Evolutionary conservation across 2,888 invertebrate genomes (phyloP).

Genomic region (Microctonus brassicae): DNA sequence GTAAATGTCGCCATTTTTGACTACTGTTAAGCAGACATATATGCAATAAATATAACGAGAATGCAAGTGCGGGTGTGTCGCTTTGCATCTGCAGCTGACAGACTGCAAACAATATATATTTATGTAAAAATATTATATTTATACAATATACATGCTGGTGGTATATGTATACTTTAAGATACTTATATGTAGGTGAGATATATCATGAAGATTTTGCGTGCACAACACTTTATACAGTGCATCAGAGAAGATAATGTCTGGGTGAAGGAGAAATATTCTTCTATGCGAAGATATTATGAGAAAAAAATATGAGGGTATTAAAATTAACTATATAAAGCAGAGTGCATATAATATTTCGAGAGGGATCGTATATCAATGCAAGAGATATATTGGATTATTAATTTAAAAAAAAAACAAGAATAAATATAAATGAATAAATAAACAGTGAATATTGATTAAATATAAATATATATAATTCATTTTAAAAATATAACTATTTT

Average conservation of each 20-base stretch:
- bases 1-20: constrained; percentile 36
- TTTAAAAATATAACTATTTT: too few species aligned
- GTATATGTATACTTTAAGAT: not conserved
- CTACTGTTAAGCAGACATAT: constrained; percentile 32
- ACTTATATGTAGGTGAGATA: not conserved
- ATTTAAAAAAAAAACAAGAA: too few species aligned
- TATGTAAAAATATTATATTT: constrained; percentile 21
- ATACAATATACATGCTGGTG: not conserved
- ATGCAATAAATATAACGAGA: constrained; percentile 6
- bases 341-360: too few species aligned
- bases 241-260: not conserved
- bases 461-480: too few species aligned
- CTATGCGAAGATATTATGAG: too few species aligned
- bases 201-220: not conserved
- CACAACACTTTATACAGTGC: not conserved
- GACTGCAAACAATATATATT: constrained; percentile 7
- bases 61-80: not conserved
- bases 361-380: too few species aligned
- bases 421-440: too few species aligned
- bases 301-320: too few species aligned
- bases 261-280: too few species aligned
- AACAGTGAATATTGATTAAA: too few species aligned
- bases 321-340: too few species aligned
- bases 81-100: constrained; percentile 26
- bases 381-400: too few species aligned